Conservation (phyloP, 2,797 vertebrate species). For the Melanotaenia pygmaea region DNA sequence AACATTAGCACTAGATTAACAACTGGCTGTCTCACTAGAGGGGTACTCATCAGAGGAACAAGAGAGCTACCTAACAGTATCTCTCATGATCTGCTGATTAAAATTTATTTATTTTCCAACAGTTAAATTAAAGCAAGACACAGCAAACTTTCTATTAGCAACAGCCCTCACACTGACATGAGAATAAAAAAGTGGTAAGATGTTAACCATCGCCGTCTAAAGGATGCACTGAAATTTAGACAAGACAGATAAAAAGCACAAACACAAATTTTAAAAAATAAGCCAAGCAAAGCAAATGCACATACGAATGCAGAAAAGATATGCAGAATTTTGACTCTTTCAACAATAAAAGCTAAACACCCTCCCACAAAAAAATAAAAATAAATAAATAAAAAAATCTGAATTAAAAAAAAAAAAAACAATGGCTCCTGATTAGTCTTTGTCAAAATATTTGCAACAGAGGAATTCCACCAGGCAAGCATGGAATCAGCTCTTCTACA, state of each 20-base stretch:
- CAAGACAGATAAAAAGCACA: neutral
- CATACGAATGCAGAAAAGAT: neutral
- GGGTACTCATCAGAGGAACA: constrained; percentile 56
- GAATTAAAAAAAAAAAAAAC: constrained; percentile 53
- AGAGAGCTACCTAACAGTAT: constrained; percentile 56
- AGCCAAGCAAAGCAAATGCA: neutral
- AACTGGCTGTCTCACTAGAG: constrained; percentile 64
- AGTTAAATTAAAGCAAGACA: neutral
- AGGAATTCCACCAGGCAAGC: constrained; percentile 78
- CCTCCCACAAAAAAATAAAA: neutral
- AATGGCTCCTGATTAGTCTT: constrained; percentile 77
- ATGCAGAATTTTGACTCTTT: neutral
- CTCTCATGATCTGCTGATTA: constrained; percentile 34
- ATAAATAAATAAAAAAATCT: neutral
- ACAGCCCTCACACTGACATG: neutral
- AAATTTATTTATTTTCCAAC: constrained; percentile 31
- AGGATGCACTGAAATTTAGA: neutral
- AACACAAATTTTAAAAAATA: neutral
- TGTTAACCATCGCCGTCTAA: neutral
- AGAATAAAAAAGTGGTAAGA: neutral
- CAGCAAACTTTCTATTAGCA: neutral
- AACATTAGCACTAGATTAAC: constrained; percentile 75
- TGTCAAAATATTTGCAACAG: constrained; percentile 81
- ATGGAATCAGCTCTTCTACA: constrained; percentile 69
- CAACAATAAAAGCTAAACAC: neutral